Conservation (phyloP, 2,888 invertebrate genomes). For the Eupithecia subumbrata region DNA sequence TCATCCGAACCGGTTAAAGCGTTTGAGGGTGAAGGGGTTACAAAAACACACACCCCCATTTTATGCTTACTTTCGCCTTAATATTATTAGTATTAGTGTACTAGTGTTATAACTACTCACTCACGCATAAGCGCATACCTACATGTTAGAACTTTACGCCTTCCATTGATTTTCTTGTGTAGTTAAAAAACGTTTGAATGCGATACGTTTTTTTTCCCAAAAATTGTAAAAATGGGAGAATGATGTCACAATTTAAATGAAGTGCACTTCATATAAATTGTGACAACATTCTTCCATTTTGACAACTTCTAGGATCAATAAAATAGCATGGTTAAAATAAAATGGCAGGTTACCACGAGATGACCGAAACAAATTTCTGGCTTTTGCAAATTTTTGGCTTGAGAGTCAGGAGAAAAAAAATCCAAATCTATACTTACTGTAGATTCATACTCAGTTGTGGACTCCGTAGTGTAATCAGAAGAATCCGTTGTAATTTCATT, state of each 20-base stretch:
- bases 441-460: conserved; percentile 38
- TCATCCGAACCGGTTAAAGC: not conserved
- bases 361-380: not conserved
- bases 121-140: not conserved
- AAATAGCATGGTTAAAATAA: not conserved
- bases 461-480: conserved; percentile 30
- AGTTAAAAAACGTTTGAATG: not conserved
- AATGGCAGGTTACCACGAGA: not conserved
- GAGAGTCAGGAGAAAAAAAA: not conserved
- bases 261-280: too few species aligned
- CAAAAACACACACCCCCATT: too few species aligned
- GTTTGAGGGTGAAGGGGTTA: not conserved
- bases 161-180: not conserved
- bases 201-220: too few species aligned
- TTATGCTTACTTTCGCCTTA: too few species aligned
- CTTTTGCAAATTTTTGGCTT: not conserved
- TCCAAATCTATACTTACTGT: conserved; percentile 32
- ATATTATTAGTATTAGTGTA: not conserved
- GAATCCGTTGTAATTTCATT: conserved; percentile 22
- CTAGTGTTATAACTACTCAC: not conserved
- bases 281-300: too few species aligned
- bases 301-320: not conserved
- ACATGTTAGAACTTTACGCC: not conserved
- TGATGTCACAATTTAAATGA: not conserved
- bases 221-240: not conserved